Conservation (phyloP, 2,113 vertebrate genomes). For the Misgurnus anguillicaudatus region DNA sequence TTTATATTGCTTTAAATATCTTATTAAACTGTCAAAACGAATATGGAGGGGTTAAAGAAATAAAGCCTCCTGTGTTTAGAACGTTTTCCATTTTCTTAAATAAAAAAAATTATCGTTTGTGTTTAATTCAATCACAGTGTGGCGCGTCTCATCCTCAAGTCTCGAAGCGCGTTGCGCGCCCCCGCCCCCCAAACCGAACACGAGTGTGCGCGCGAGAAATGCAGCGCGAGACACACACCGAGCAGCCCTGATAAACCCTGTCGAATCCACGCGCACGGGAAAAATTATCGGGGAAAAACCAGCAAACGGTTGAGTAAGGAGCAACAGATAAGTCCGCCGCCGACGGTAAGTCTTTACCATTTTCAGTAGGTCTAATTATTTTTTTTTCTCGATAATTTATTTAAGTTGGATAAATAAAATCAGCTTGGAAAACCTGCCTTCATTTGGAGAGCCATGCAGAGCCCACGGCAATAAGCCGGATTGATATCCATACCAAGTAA, state of each 20-base stretch:
- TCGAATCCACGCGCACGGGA: slow-evolving; percentile 70
- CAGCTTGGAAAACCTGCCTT: background rate
- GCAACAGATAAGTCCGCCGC: slow-evolving; percentile 59
- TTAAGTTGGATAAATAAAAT: slow-evolving; percentile 6
- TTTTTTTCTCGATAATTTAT: background rate
- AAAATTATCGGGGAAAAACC: slow-evolving; percentile 58
- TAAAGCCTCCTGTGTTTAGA: background rate
- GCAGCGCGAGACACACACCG: slow-evolving; percentile 77
- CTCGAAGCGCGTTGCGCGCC: slow-evolving; percentile 38
- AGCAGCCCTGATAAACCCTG: slow-evolving; percentile 75
- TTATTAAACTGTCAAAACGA: background rate
- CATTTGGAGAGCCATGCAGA: slow-evolving; percentile 29
- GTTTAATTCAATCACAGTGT: background rate
- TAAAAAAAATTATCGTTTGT: background rate
- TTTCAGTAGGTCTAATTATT: background rate
- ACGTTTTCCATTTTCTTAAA: background rate
- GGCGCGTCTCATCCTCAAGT: slow-evolving; percentile 13
- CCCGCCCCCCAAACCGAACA: slow-evolving; percentile 31
- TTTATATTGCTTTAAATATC: background rate
- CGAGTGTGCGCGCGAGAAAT: slow-evolving; percentile 75
- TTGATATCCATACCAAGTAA: background rate
- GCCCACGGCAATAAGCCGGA: slow-evolving; percentile 38
- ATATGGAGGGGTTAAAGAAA: no score
- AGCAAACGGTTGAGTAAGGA: slow-evolving; percentile 59
- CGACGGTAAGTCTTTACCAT: slow-evolving; percentile 63